Conservation (phyloP, 2,797 vertebrate species). For the Pagetopsis macropterus region DNA sequence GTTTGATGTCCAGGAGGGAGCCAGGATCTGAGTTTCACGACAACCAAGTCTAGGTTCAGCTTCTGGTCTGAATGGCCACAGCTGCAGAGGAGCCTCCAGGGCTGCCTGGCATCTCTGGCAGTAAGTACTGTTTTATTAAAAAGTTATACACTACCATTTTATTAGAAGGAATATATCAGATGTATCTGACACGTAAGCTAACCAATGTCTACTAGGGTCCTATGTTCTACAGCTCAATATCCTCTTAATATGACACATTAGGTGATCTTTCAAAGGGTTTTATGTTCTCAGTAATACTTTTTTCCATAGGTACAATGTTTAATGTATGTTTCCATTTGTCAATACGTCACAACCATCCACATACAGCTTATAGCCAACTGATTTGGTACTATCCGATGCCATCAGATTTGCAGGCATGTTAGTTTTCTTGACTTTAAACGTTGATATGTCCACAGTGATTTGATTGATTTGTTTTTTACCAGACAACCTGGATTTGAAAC, state of each 20-base stretch:
- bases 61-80: constrained; percentile 81
- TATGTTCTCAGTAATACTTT: not conserved
- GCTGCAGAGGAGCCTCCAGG: constrained; percentile 77
- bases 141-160: not conserved
- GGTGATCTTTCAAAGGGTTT: not conserved
- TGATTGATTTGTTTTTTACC: not conserved
- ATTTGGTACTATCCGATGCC: not conserved
- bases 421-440: not conserved
- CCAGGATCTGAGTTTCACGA: constrained; percentile 26
- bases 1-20: constrained; percentile 13
- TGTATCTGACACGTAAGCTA: not conserved
- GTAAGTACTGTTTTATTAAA: constrained; percentile 56
- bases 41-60: constrained; percentile 34
- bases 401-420: too few relatives aligned
- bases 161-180: not conserved
- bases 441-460: not conserved
- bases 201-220: too few relatives aligned
- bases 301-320: not conserved
- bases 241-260: not conserved
- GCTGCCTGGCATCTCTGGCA: constrained; percentile 66
- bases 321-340: not conserved
- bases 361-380: not conserved
- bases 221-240: not conserved
- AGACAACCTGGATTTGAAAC: not conserved
- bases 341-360: not conserved